phyloP scores from a whole-genome alignment of 2,113 vertebrate genomes.

The Aramus guarauna region DNA sequence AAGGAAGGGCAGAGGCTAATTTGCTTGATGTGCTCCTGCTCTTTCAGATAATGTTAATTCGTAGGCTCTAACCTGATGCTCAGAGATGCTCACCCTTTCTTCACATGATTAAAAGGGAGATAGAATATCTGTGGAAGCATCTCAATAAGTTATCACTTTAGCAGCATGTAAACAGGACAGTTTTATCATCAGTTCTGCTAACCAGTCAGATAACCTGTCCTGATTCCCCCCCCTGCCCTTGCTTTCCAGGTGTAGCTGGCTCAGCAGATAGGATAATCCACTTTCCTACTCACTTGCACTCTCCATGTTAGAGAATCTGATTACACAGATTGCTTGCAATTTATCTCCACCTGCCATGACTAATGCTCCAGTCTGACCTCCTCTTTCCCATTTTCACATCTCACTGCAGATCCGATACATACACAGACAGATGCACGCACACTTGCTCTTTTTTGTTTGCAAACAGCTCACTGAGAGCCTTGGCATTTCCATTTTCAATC shows the following conservation, averaged over 20 bases:
- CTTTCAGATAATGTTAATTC: neutral
- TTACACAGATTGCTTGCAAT: slow-evolving; percentile 34
- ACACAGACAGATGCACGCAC: neutral
- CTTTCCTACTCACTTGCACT: neutral
- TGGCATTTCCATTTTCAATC: neutral
- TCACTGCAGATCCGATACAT: neutral
- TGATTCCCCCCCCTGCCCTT: neutral
- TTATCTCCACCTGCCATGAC: slow-evolving; percentile 35
- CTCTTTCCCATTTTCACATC: neutral
- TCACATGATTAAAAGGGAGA: neutral
- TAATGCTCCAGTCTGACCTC: slow-evolving; percentile 1
- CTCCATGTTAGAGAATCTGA: slow-evolving; percentile 41
- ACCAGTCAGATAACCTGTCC: neutral
- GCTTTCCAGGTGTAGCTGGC: neutral
- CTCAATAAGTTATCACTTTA: neutral
- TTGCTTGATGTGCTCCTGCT: neutral
- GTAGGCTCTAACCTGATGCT: neutral
- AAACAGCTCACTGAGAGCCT: neutral
- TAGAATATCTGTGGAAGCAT: neutral
- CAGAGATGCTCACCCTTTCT: neutral
- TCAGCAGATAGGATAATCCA: slow-evolving; percentile 27
- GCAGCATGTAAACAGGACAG: neutral
- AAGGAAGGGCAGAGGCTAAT: neutral
- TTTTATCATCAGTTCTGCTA: neutral
- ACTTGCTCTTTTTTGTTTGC: neutral